These are phyloP conservation scores for Cryptus viduatorius DNA, from an alignment of 2,888 invertebrate species.

Conservation along the genomic window DNA sequence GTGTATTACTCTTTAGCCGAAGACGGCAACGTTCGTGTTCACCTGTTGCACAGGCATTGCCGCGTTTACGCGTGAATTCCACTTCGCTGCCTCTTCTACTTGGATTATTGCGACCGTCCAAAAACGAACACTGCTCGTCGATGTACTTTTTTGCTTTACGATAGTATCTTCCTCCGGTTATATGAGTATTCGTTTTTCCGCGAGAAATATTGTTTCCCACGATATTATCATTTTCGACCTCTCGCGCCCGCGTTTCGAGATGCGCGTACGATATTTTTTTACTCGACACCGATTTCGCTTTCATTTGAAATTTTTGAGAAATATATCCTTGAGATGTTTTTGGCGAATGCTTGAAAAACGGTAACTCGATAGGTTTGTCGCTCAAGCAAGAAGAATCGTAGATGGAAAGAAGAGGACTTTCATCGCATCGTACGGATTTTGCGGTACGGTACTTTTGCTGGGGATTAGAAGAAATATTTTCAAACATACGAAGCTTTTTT, in stretches of 20 bases:
- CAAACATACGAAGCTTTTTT: neutral
- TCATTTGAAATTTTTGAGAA: conserved; percentile 9
- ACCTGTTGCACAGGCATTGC: conserved; percentile 13
- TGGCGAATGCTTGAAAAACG: conserved; percentile 7
- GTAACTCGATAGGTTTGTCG: conserved; percentile 38
- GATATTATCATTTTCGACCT: conserved; percentile 20
- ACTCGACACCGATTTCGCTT: conserved; percentile 11
- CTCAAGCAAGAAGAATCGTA: conserved; percentile 12
- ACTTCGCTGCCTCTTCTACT: conserved; percentile 66
- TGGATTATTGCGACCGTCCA: conserved; percentile 70
- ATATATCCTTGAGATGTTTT: conserved; percentile 13
- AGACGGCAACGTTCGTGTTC: conserved; percentile 51
- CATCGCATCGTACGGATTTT: conserved; percentile 51
- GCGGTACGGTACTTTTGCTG: conserved; percentile 58
- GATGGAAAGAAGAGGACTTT: conserved; percentile 20
- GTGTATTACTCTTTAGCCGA: conserved; percentile 61
- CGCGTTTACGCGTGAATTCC: conserved; percentile 62
- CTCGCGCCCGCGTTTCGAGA: conserved; percentile 25
- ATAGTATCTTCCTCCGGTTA: conserved; percentile 30
- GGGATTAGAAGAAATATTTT: conserved; percentile 32
- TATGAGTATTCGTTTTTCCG: conserved; percentile 23
- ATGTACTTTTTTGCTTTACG: conserved; percentile 43
- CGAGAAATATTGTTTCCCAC: neutral
- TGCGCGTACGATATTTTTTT: conserved; percentile 23
- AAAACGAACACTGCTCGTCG: conserved; percentile 63